Percentiles rank a stretch among this genome's conserved stretches.
Evolutionary conservation across 64 coral and sea anemone genomes (phyloP).

Genomic region (Montipora capricornis): DNA sequence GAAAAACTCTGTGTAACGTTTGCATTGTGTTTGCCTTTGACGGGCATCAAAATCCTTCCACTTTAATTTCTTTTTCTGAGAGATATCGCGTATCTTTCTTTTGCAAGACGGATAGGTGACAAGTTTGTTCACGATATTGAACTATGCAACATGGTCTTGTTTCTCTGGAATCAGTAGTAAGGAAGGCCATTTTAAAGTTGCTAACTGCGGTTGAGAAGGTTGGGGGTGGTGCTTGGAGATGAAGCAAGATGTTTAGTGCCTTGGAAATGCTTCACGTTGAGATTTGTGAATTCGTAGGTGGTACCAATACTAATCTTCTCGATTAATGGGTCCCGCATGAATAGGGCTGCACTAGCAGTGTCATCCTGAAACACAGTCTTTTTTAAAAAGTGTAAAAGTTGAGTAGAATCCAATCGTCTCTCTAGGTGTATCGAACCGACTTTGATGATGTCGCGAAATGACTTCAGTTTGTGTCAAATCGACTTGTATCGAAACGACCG

Average conservation of each 20-base stretch:
- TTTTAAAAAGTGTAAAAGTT: slow-evolving; percentile 34
- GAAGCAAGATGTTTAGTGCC: slow-evolving; percentile 36
- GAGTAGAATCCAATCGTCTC: slow-evolving; percentile 17
- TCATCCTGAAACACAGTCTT: slow-evolving; percentile 56
- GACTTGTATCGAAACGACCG: no score
- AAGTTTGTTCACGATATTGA: slow-evolving; percentile 60
- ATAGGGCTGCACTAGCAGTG: slow-evolving; percentile 7
- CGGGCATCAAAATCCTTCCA: slow-evolving; percentile 47
- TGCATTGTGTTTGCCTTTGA: slow-evolving; percentile 16
- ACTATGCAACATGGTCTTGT: slow-evolving; percentile 34
- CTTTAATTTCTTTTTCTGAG: slow-evolving; percentile 54
- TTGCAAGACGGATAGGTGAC: slow-evolving; percentile 61
- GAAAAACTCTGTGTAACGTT: slow-evolving; percentile 5
- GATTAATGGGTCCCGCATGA: slow-evolving; percentile 40
- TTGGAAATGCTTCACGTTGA: slow-evolving; percentile 41
- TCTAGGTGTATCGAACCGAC: no score
- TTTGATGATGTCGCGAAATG: no score
- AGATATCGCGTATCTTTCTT: slow-evolving; percentile 55
- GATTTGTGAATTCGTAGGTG: slow-evolving; percentile 15
- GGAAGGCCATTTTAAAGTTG: slow-evolving; percentile 33
- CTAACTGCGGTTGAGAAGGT: neutral
- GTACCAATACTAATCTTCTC: neutral
- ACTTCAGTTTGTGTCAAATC: no score
- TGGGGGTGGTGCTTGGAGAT: slow-evolving; percentile 22
- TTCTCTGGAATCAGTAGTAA: slow-evolving; percentile 57